These are phyloP conservation scores for Dermatemys mawii DNA, from an alignment of 2,113 vertebrate species.

Conservation along the genomic window DNA sequence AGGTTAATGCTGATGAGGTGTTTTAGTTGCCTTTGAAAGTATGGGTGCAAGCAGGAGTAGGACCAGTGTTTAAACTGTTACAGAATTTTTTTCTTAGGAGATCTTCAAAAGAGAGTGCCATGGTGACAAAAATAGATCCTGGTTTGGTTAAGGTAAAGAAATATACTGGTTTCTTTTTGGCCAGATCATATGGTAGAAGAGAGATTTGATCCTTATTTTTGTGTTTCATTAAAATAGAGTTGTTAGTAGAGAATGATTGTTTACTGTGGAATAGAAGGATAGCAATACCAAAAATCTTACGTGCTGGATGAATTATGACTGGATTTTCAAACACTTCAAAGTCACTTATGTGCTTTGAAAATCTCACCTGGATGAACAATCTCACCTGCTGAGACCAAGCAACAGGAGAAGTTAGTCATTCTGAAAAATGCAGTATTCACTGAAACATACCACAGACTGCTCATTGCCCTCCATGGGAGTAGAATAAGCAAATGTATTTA, in stretches of 20 bases:
- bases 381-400: not conserved
- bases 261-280: not conserved
- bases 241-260: not conserved
- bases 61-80: not conserved
- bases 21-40: not conserved
- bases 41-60: not conserved
- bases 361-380: not conserved
- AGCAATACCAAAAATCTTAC: fast-evolving
- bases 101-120: not conserved
- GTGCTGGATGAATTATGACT: fast-evolving
- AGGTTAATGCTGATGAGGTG: not conserved
- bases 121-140: not conserved
- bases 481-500: not conserved
- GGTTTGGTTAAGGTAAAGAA: not conserved
- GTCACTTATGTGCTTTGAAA: not conserved
- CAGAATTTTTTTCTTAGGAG: not conserved
- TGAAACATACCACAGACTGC: not conserved
- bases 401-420: not conserved
- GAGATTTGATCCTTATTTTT: not conserved
- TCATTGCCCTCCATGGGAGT: not conserved
- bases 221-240: not conserved
- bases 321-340: no score
- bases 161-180: not conserved
- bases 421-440: not conserved
- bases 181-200: not conserved